Evolutionary conservation across 1,140 invertebrate species (phyloP), one percentile per base, ranked within the genome.

Genomic region (Andrena cerasifolii): DNA sequence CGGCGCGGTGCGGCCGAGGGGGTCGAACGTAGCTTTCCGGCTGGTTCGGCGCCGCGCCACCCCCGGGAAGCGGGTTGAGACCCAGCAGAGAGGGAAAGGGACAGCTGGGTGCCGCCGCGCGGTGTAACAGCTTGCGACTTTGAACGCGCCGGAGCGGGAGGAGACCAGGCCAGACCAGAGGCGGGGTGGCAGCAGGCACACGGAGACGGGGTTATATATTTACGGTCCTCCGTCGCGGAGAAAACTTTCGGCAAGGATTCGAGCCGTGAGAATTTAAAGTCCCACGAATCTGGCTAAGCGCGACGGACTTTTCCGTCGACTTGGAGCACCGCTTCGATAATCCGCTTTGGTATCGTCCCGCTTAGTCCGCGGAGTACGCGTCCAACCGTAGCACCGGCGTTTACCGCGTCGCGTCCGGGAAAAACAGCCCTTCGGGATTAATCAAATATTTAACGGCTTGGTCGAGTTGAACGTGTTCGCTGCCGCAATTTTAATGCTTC

Each of bases 51-150:
- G 33, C 40, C 53, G 10, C 14, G 0, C 43, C 62, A 28, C 58
- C 8, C 12, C 14, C 5, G 21, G 18, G 16, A n/a, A 43, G 26
- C 12, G 40, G 80, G 43, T 10, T 21, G 6, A 21, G 33, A n/a
- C 31, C 28, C 3, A n/a, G 5, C 54, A 5, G 26, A 45, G 65
- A 70, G 53, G 24, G 56, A 71, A n/a, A 62, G 75, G 54, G 43
- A 61, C 45, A 49, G 65, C 24, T 70, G 59, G 54, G 71, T 53
- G 49, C 53, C 12, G 47, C 31, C 51, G 66, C 26, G 54, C 58
- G 61, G 26, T 61, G 89, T 89, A 90, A 88, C 89, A 90, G 86
- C 89, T 90, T 89, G 89, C 86, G 82, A 87, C 78, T 88, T 84
- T 75, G 74, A 84, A 78, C 80, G 79, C 53, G 61, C 24, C 53